phyloP scores from a whole-genome alignment of 2,113 vertebrate species.

The Aptenodytes patagonicus region DNA sequence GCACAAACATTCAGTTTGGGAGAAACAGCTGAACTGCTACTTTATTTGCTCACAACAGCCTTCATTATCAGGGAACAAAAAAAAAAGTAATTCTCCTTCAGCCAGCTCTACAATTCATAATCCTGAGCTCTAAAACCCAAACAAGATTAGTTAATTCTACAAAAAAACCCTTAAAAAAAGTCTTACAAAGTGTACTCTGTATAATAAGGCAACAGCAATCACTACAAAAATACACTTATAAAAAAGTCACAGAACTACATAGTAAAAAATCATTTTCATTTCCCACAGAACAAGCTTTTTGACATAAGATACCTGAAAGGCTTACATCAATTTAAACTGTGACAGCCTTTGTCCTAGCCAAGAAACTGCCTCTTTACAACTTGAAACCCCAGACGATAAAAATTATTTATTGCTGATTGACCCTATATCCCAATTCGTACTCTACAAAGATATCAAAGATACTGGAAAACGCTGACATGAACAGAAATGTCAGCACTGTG shows the following conservation, averaged over 20 bases:
- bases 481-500: background rate
- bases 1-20: background rate
- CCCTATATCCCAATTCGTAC: background rate
- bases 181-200: background rate
- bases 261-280: background rate
- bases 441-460: background rate
- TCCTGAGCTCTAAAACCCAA: background rate
- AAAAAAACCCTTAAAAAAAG: background rate
- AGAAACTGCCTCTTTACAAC: background rate
- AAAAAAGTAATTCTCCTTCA: background rate
- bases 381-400: background rate
- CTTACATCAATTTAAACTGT: background rate
- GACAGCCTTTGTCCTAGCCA: background rate
- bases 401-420: background rate
- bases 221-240: background rate
- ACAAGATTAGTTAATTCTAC: background rate
- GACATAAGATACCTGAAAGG: background rate
- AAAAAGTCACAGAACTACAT: background rate
- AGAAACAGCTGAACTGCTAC: constrained; percentile 2
- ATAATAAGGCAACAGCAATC: background rate
- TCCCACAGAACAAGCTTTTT: background rate
- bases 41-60: background rate
- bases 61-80: background rate
- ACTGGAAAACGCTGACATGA: background rate
- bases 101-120: background rate